Conservation (phyloP, 2,888 invertebrate genomes). For the Syrista parreyssii region DNA sequence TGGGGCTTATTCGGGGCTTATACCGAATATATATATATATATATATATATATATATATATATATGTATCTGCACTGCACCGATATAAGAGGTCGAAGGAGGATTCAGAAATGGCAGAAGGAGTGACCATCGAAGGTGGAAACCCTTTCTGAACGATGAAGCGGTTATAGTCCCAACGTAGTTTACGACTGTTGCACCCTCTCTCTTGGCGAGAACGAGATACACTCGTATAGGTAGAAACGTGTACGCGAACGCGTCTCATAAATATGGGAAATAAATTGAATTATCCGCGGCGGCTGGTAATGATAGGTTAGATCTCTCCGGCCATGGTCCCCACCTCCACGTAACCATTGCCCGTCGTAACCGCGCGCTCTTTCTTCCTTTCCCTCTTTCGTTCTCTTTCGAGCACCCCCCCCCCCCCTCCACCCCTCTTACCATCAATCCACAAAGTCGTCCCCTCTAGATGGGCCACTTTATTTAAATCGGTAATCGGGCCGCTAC, state of each 20-base stretch:
- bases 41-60: no score
- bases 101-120: neutral
- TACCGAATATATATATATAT: no score
- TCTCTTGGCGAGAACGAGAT: neutral
- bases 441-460: neutral
- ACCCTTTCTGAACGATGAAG: neutral
- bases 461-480: conserved; percentile 16
- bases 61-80: neutral
- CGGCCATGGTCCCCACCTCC: conserved; percentile 13
- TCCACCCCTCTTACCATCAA: neutral
- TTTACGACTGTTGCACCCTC: neutral
- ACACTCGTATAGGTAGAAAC: neutral
- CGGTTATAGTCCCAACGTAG: neutral
- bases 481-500: conserved; percentile 22
- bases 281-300: conserved; percentile 49
- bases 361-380: conserved; percentile 17
- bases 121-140: neutral
- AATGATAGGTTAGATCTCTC: conserved; percentile 50
- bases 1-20: no score
- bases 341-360: conserved; percentile 1
- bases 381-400: conserved; percentile 8
- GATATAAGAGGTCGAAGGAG: neutral
- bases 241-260: conserved; percentile 26
- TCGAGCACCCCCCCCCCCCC: neutral
- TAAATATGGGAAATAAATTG: conserved; percentile 54